A percentile compares a stretch with the other conserved stretches of the same genome.
Evolutionary conservation across 2,888 invertebrate species (phyloP).

Genomic region (Melipona beecheii): DNA sequence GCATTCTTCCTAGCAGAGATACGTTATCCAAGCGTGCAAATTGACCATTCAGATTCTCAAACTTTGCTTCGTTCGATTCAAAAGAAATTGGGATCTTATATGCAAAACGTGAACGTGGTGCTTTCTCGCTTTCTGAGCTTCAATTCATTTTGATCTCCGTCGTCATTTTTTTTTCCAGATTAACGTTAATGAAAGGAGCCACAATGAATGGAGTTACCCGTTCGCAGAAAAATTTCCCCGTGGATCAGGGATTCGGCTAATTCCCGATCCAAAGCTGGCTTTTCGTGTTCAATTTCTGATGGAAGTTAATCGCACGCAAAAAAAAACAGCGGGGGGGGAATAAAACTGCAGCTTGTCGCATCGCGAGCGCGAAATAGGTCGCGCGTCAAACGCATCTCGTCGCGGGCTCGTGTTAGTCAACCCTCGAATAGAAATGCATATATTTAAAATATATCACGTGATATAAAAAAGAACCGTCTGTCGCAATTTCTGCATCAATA

Average conservation of each 20-base stretch:
- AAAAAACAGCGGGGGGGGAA: too few relatives aligned
- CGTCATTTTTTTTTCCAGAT: background rate
- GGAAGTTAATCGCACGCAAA: slow-evolving; percentile 26
- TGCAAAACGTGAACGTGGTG: too few relatives aligned
- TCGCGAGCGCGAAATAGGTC: slow-evolving; percentile 25
- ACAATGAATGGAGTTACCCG: too few relatives aligned
- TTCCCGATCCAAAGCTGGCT: background rate
- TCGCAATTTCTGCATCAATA: slow-evolving; percentile 10
- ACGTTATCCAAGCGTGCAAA: too few relatives aligned
- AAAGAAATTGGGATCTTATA: too few relatives aligned
- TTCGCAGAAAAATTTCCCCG: background rate
- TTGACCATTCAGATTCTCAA: too few relatives aligned
- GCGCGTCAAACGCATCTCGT: slow-evolving; percentile 28
- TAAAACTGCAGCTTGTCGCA: slow-evolving; percentile 18
- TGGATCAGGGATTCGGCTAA: background rate
- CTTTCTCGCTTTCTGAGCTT: too few relatives aligned
- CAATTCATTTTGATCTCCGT: too few relatives aligned
- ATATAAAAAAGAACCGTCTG: slow-evolving; percentile 12
- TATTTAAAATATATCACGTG: slow-evolving; percentile 36
- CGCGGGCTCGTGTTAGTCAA: background rate
- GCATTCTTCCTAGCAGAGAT: too few relatives aligned
- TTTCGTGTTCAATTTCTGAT: slow-evolving; percentile 6
- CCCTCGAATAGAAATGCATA: slow-evolving; percentile 20
- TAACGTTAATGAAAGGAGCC: background rate
- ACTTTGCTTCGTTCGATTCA: too few relatives aligned